phyloP scores from a whole-genome alignment of 2,797 vertebrate species.

The Micrastur ruficollis region DNA sequence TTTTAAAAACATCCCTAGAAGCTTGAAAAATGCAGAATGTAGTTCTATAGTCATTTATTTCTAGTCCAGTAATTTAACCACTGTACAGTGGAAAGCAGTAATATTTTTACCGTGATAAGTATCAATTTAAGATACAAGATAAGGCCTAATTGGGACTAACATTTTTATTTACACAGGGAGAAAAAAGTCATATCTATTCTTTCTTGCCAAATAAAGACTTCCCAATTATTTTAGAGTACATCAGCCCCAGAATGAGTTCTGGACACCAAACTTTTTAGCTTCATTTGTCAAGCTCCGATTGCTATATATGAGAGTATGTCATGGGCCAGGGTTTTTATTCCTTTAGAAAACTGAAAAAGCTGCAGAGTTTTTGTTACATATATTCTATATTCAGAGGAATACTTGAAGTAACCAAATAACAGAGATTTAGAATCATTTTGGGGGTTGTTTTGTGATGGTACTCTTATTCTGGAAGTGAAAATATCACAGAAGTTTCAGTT shows the following conservation, averaged over 20 bases:
- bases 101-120: not conserved
- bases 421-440: not conserved
- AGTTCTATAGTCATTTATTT: not conserved
- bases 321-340: not conserved
- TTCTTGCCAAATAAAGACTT: not conserved
- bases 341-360: not conserved
- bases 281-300: not conserved
- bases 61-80: not conserved
- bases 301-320: not conserved
- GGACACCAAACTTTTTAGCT: not conserved
- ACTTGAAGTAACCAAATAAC: not conserved
- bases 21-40: not conserved
- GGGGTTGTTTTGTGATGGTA: fast-evolving
- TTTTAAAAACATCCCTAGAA: not conserved
- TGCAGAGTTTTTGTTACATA: not conserved
- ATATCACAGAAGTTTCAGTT: not conserved
- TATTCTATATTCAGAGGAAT: not conserved
- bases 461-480: not conserved
- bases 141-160: not conserved
- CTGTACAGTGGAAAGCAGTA: not conserved
- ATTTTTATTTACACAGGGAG: not conserved
- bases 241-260: not conserved
- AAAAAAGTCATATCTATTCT: not conserved
- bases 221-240: not conserved
- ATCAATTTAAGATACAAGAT: not conserved